Conservation (phyloP, 2,797 vertebrate species). For the Peromyscus melanophrys region DNA sequence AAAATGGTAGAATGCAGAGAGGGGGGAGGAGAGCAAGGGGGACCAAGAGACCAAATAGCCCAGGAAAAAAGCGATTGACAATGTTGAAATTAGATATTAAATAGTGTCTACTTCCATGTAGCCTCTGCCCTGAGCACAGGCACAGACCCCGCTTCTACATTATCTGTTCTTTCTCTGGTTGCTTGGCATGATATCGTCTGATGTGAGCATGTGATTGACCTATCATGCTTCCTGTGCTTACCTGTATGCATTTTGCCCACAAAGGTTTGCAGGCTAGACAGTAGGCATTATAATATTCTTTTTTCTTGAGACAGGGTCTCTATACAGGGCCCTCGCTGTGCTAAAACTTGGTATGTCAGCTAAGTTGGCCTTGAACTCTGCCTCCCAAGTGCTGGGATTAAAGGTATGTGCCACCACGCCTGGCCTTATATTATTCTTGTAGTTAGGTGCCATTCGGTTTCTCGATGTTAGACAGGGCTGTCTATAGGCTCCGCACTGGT, state of each 20-base stretch:
- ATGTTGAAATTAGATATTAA: not conserved
- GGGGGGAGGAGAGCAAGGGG: fast-evolving
- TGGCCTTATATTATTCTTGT: not conserved
- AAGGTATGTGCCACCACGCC: not conserved
- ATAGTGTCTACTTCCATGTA: not conserved
- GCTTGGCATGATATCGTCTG: not conserved
- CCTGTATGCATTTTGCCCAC: not conserved
- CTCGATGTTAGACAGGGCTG: not conserved
- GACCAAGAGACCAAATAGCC: not conserved
- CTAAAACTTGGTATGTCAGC: not conserved
- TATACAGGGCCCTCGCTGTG: not conserved
- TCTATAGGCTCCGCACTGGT: not conserved
- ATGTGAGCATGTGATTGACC: not conserved
- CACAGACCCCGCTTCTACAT: no score
- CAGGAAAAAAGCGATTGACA: not conserved
- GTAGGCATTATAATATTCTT: not conserved
- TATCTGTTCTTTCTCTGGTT: not conserved
- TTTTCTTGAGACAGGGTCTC: not conserved
- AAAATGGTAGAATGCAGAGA: not conserved
- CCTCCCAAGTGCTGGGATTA: not conserved
- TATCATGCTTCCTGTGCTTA: not conserved
- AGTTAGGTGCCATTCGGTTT: not conserved
- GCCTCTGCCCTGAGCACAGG: not conserved
- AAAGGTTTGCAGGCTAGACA: not conserved
- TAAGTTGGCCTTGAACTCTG: not conserved